These are phyloP conservation scores for Carcina quercana DNA, from an alignment of 2,888 invertebrate species.

Conservation along the genomic window DNA sequence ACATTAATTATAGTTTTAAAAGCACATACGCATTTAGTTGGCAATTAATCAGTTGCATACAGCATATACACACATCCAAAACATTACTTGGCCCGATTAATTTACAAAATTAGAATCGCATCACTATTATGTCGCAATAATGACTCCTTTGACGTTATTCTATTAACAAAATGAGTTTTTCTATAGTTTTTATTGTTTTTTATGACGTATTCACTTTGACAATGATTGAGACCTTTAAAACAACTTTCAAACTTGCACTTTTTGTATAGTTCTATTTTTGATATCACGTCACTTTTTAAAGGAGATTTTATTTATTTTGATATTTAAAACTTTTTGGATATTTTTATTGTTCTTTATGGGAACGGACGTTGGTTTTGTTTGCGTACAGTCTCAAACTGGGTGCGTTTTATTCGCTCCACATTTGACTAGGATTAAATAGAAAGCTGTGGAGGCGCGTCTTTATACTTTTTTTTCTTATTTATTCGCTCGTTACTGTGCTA, in stretches of 20 bases:
- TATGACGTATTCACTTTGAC: too few relatives aligned
- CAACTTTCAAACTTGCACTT: too few relatives aligned
- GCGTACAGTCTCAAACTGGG: slow-evolving; percentile 45
- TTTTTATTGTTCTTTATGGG: slow-evolving; percentile 12
- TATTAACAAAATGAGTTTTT: not conserved
- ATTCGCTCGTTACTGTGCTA: too few relatives aligned
- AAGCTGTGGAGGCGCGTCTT: slow-evolving; percentile 20
- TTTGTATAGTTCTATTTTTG: too few relatives aligned
- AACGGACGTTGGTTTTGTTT: slow-evolving; percentile 44
- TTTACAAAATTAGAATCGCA: slow-evolving; percentile 17
- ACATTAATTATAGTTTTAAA: slow-evolving; percentile 17
- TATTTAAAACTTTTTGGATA: slow-evolving; percentile 1
- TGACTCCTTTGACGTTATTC: not conserved
- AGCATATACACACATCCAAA: slow-evolving; percentile 16
- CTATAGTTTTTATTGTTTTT: not conserved
- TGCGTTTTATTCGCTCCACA: slow-evolving; percentile 42
- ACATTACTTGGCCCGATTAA: slow-evolving; percentile 20
- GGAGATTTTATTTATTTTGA: too few relatives aligned
- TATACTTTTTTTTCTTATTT: too few relatives aligned
- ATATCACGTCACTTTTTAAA: not conserved
- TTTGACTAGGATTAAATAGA: slow-evolving; percentile 21
- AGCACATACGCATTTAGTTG: slow-evolving; percentile 21
- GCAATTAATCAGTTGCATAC: slow-evolving; percentile 14
- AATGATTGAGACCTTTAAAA: too few relatives aligned
- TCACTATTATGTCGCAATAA: slow-evolving; percentile 5